Base-by-base conservation (phyloP, 2,797 vertebrate genomes). In the Sebastes oblongus region DNA sequence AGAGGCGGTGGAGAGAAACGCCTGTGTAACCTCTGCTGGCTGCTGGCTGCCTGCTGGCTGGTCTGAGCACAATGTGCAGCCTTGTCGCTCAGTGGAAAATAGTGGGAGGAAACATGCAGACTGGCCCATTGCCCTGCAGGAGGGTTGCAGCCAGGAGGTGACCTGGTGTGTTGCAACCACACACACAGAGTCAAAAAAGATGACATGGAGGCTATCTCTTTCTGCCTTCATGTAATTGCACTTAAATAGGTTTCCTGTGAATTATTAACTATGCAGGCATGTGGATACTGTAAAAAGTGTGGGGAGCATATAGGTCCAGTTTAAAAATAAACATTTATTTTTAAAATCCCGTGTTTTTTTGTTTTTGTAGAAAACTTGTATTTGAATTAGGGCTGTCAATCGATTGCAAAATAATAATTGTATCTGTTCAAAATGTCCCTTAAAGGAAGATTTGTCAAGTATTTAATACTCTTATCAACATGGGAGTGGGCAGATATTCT, bases 91-190 rank as follows among this genome's bases (percentile, higher is more conserved):
- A 76, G 86, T 88, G 91, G 90, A 83, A 87, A 88, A 77, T 64
- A 85, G 92, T 90, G 91, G 88, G 91, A 93, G 91, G 89, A 92
- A 83, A 83, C 91, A 69, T 22, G 71, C 88, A 79, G 75, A 64
- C 76, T 90, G 89, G 92, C 89, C 81, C 80, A 2, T 2, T 84
- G 92, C 90, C 91, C 89, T 66, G 85, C 80, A 85, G 79, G 81
- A 89, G 88, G 67, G 77, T 46, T 72, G 71, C 50, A 90, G 76
- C 86, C 89, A 85, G 84, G 90, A 90, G 83, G 81, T 89, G 92
- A 92, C 89, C 91, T 82, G 84, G 67, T 85, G 88, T 85, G 88
- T 77, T 86, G 87, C 82, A 90, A 71, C 25, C 22, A 65, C 29
- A 36, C 58, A 36, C 36, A 59, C 42, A 22, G 1, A 66, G 18